Percentiles rank a stretch among this genome's conserved stretches.
phyloP scores from a whole-genome alignment of 2,888 invertebrate species.

The Oscheius sp. region DNA sequence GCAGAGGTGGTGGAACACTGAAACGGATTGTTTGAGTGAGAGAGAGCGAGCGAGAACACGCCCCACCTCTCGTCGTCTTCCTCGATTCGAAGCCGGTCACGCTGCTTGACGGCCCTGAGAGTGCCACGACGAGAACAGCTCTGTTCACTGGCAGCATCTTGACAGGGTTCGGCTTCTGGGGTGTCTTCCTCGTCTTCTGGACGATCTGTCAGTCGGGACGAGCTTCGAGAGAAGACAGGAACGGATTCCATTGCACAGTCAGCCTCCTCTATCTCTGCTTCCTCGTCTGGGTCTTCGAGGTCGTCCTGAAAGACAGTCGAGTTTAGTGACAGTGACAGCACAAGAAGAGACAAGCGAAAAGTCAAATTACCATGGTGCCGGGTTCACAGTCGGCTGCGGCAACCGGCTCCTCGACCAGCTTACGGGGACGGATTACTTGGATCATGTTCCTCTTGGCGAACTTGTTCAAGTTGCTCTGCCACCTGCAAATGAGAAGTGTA shows the following conservation, averaged over 20 bases:
- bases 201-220: constrained; percentile 37
- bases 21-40: background rate
- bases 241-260: background rate
- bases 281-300: background rate
- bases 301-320: constrained; percentile 6
- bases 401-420: constrained; percentile 43
- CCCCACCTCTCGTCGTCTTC: constrained; percentile 30
- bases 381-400: constrained; percentile 7
- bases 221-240: constrained; percentile 45
- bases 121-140: constrained; percentile 47
- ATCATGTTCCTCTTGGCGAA: constrained; percentile 65
- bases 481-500: constrained; percentile 49
- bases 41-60: background rate
- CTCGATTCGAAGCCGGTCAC: constrained; percentile 32
- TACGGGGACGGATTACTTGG: constrained; percentile 53
- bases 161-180: constrained; percentile 31
- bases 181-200: background rate
- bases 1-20: constrained; percentile 31
- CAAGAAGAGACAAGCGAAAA: background rate
- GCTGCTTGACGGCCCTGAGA: constrained; percentile 53
- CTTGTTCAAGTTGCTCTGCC: constrained; percentile 65
- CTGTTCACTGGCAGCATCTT: constrained; percentile 36
- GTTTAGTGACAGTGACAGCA: background rate
- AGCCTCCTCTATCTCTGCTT: constrained; percentile 12
- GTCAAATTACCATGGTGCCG: constrained; percentile 24